A percentile compares a stretch with the other conserved stretches of the same genome.
These are phyloP conservation scores for Cisticola juncidis DNA, from an alignment of 2,113 vertebrate species.

Conservation along the genomic window DNA sequence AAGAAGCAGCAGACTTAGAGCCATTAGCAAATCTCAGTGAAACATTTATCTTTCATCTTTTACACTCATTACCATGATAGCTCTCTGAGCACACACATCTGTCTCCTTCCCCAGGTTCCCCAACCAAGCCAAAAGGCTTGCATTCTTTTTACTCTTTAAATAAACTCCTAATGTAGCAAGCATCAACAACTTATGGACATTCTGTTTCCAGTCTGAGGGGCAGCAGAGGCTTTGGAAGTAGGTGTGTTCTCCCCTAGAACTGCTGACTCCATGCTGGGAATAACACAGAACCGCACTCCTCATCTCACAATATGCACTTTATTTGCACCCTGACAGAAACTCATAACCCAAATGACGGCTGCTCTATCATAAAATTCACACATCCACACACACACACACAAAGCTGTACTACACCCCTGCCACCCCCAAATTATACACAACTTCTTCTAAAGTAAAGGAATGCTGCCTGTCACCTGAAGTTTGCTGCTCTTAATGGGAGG, in stretches of 20 bases:
- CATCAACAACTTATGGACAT: neutral
- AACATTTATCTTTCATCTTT: neutral
- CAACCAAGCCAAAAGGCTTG: fast-evolving
- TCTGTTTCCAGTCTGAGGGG: neutral
- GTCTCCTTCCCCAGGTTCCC: neutral
- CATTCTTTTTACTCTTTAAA: neutral
- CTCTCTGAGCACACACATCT: neutral
- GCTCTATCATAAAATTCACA: neutral
- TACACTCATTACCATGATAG: no score
- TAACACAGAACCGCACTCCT: neutral
- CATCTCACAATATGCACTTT: fast-evolving
- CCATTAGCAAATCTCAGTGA: slow-evolving; percentile 21
- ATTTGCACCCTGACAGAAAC: neutral
- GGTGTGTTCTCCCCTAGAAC: neutral
- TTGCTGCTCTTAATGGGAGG: neutral
- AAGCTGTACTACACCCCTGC: neutral
- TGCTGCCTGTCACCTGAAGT: neutral
- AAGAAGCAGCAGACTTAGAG: slow-evolving; percentile 73
- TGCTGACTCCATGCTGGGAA: neutral
- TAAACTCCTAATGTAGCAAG: neutral
- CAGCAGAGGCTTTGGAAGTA: neutral
- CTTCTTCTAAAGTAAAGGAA: neutral
- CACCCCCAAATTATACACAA: neutral
- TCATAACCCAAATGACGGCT: neutral
- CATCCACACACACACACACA: neutral